Evolutionary conservation across 2,888 invertebrate species (phyloP), one percentile per base, ranked within the genome.

Genomic region (Petrophora chlorosata): DNA sequence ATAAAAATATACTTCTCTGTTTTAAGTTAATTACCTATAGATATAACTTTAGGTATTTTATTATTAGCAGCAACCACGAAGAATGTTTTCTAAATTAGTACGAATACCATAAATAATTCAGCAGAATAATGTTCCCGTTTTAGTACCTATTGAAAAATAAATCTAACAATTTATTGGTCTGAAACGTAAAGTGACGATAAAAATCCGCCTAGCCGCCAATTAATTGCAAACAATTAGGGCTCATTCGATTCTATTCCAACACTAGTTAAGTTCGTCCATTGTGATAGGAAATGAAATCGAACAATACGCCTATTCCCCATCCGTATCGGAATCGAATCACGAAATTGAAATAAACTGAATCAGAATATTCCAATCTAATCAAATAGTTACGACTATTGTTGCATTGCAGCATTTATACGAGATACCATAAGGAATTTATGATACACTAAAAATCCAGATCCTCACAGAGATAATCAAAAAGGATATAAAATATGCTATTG

Each of bases 261-360:
- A 12, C 1, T 32, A 12, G 39, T 33, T 30, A 29, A 41, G 36
- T 30, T 32, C 8, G 10, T 48, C 36, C 34, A 43, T 39, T 29
- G 49, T 30, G 39, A 17, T 23, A 48, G 43, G 33, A 44, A 41
- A 41, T 33, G 41, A 32, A 49, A 50, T 29, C 49, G 39, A 39
- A 50, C 46, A 45, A 30, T 32, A 44, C 49, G 55, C 55, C 48
- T 39, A 56, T 53, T 53, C 34, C n/a, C 38, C 43, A 30, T 35
- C 41, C 38, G 42, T 45, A 55, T 47, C 44, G 41, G 17, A 51
- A 43, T 42, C 30, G 43, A 39, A 47, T 53, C 55, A 55, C 53
- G 58, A 41, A 58, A 53, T 55, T 53, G 52, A 55, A 55, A 58
- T 58, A 53, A 55, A 55, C 50, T 50, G 50, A 47, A 50, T 43